These are phyloP conservation scores for Condylura cristata DNA, from an alignment of 2,113 vertebrate species.

Conservation along the genomic window DNA sequence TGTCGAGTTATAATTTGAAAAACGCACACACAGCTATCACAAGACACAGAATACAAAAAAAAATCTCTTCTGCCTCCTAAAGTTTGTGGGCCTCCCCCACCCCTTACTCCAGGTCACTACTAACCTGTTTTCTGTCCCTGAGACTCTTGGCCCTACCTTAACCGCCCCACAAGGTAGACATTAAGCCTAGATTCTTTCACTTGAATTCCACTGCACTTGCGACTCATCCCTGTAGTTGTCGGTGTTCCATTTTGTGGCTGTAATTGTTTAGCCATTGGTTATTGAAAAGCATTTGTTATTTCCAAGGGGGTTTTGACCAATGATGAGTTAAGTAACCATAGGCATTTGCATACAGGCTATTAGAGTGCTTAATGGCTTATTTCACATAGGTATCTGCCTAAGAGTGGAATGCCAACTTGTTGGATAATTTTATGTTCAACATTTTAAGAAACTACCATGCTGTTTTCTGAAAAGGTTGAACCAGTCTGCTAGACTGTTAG, in stretches of 20 bases:
- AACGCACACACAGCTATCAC: neutral
- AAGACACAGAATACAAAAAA: too few species aligned
- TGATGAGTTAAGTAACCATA: neutral
- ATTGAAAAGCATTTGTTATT: neutral
- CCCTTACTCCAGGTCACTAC: neutral
- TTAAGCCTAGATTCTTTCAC: neutral
- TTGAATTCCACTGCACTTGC: neutral
- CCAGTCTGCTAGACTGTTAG: too few species aligned
- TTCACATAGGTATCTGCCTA: slow-evolving; percentile 12
- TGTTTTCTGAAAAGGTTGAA: neutral
- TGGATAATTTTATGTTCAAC: neutral
- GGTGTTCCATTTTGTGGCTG: neutral
- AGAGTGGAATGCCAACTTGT: neutral
- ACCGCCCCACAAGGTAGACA: neutral
- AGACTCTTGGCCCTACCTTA: neutral
- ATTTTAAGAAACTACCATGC: neutral
- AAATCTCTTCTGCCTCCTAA: neutral
- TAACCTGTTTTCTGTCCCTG: neutral
- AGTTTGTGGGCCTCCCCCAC: neutral
- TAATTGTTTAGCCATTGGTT: neutral
- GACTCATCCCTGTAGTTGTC: neutral
- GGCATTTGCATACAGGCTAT: neutral
- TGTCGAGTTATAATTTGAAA: too few species aligned
- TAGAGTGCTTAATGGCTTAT: neutral
- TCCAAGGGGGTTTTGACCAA: neutral